Conservation (phyloP, 2,113 vertebrate species). For the Seriola quinqueradiata region DNA sequence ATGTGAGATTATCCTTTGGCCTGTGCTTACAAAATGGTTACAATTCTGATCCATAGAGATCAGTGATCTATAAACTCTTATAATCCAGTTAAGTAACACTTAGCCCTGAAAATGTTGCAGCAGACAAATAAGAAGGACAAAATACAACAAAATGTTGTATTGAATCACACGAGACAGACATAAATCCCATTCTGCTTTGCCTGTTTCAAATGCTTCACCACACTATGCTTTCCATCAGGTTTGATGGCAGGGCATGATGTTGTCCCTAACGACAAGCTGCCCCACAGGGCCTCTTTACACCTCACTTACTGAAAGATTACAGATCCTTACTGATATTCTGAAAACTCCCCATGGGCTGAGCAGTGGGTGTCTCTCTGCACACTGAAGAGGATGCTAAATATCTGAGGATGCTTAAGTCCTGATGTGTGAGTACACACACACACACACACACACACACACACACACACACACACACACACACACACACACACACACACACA, state of each 20-base stretch:
- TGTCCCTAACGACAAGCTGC: slow-evolving; percentile 35
- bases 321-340: slow-evolving; percentile 12
- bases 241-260: slow-evolving; percentile 11
- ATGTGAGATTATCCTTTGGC: no score
- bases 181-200: slow-evolving; percentile 8
- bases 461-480: neutral
- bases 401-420: slow-evolving; percentile 1
- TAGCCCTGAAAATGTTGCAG: neutral
- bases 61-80: no score
- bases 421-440: neutral
- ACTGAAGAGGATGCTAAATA: neutral
- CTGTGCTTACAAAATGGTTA: neutral
- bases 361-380: slow-evolving; percentile 1
- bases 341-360: neutral
- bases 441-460: neutral
- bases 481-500: neutral
- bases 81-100: neutral
- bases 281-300: slow-evolving; percentile 23
- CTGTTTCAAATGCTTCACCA: slow-evolving; percentile 2
- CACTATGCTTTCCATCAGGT: slow-evolving; percentile 6
- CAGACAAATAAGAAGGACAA: neutral
- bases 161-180: neutral
- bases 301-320: slow-evolving; percentile 30
- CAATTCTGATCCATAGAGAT: no score
- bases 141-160: neutral